Percentiles rank a stretch among this genome's conserved stretches.
Conservation (phyloP, 2,797 vertebrate species). For the Melanotaenia trifasciata region DNA sequence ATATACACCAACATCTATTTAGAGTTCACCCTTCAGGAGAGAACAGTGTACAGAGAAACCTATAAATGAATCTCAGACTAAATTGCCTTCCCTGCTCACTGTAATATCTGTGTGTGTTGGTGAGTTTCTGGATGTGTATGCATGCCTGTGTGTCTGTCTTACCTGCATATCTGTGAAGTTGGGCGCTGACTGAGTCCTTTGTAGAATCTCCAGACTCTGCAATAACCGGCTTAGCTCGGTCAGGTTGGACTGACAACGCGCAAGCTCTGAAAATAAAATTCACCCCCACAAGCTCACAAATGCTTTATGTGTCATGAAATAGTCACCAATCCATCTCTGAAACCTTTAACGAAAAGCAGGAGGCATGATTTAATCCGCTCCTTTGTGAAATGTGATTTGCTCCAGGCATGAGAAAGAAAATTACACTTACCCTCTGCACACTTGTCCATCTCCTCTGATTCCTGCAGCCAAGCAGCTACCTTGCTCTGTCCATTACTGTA, state of each 20-base stretch:
- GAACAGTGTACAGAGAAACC: not conserved
- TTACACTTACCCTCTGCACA: conserved; percentile 93
- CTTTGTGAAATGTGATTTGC: conserved; percentile 44
- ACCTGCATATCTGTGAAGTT: conserved; percentile 99
- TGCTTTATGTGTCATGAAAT: conserved; percentile 29
- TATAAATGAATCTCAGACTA: not conserved
- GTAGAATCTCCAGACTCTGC: conserved; percentile 97
- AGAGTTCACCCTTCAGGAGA: not conserved
- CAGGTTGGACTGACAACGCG: conserved; percentile 95
- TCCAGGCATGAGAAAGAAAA: conserved; percentile 15
- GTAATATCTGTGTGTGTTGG: not conserved
- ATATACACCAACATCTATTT: conserved; percentile 2
- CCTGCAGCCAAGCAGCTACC: conserved; percentile 96
- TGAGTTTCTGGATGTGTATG: not conserved
- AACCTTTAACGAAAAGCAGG: conserved; percentile 7
- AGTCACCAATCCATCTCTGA: conserved; percentile 27
- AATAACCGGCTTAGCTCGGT: conserved; percentile 95
- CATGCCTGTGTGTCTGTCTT: conserved; percentile 48
- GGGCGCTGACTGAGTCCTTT: conserved; percentile 97
- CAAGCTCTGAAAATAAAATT: conserved; percentile 88
- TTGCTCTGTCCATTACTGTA: conserved; percentile 97
- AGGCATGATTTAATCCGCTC: conserved; percentile 40
- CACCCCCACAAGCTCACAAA: conserved; percentile 34
- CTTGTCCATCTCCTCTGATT: conserved; percentile 99
- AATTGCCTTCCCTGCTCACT: conserved; percentile 2